Conservation (phyloP, 2,888 invertebrate genomes). For the Chrysomela aeneicollis region DNA sequence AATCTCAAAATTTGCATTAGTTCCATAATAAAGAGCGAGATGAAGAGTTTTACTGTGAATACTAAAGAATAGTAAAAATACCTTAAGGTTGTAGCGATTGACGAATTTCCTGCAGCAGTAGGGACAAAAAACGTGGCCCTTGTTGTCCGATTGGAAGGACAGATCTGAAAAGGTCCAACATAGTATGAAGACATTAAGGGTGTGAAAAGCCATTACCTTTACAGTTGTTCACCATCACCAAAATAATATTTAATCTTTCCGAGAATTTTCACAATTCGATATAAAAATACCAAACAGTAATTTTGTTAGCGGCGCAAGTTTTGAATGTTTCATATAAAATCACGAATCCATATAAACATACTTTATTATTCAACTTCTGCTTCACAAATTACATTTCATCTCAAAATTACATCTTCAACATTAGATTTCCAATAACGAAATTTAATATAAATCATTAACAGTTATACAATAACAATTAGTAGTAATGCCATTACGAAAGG, state of each 20-base stretch:
- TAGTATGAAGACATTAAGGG: constrained; percentile 41
- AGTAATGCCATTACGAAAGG: constrained; percentile 18
- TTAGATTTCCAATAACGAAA: constrained; percentile 30
- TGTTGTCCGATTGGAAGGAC: constrained; percentile 54
- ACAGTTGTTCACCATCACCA: constrained; percentile 19
- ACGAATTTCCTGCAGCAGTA: constrained; percentile 71
- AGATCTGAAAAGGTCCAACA: constrained; percentile 51
- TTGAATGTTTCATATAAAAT: neutral
- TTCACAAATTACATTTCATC: neutral
- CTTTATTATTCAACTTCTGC: neutral
- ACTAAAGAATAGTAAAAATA: no score
- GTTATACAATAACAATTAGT: constrained; percentile 45
- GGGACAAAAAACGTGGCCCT: constrained; percentile 69
- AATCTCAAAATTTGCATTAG: no score
- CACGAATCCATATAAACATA: neutral
- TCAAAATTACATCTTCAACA: constrained; percentile 8
- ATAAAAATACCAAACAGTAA: no score
- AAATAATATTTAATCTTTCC: constrained; percentile 26
- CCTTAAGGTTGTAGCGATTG: constrained; percentile 73
- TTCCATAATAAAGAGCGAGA: no score
- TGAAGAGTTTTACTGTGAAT: no score
- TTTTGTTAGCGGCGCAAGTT: neutral
- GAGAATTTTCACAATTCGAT: constrained; percentile 20
- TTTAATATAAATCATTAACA: constrained; percentile 47
- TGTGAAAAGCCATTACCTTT: constrained; percentile 1